These are phyloP conservation scores for Oplegnathus fasciatus DNA, from an alignment of 2,113 vertebrate genomes.

Conservation along the genomic window DNA sequence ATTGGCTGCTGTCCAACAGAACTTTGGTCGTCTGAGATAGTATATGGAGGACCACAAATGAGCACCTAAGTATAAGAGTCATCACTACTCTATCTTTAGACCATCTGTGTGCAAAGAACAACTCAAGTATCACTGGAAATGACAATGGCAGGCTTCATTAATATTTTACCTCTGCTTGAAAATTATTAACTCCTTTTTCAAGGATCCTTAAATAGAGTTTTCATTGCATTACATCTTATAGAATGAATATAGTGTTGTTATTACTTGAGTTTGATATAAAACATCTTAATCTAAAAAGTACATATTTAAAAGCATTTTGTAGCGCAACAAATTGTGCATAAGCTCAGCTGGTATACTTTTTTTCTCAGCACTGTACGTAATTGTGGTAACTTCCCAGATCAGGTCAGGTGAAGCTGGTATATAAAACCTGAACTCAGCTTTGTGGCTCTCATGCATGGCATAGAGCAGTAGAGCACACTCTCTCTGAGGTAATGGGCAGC, in stretches of 20 bases:
- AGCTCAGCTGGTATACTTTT: no score
- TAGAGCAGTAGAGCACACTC: not conserved
- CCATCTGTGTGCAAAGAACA: not conserved
- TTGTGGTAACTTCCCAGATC: no score
- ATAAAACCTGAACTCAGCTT: not conserved
- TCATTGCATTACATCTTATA: no score
- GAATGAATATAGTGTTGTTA: not conserved
- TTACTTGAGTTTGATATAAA: not conserved
- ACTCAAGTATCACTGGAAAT: not conserved
- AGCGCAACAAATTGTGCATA: not conserved
- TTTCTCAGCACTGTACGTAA: not conserved
- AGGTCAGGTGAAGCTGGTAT: not conserved
- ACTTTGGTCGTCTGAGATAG: not conserved
- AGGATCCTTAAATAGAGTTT: not conserved
- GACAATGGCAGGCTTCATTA: not conserved
- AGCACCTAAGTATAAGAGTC: not conserved
- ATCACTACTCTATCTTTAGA: not conserved
- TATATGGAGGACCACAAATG: not conserved
- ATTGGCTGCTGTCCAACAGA: not conserved
- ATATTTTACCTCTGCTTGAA: not conserved
- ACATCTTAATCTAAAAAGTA: not conserved
- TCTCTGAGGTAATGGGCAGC: not conserved
- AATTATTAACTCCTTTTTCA: conserved; percentile 35
- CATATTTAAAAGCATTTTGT: not conserved
- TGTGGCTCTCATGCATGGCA: no score